Evolutionary conservation across 2,113 vertebrate genomes (phyloP).

Genomic region (Grammomys dolichurus): DNA sequence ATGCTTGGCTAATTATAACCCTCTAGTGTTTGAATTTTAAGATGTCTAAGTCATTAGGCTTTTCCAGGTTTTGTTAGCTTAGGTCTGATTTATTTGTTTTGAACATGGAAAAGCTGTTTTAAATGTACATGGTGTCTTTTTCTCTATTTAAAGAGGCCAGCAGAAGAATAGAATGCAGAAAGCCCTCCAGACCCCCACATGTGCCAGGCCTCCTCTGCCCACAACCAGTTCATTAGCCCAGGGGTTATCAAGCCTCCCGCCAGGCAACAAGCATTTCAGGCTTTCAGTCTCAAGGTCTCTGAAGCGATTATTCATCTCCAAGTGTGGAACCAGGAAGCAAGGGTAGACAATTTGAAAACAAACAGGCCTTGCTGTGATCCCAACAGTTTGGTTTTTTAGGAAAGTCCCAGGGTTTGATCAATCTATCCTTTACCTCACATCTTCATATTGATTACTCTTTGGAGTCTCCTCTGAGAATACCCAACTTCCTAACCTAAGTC

Average conservation of each 20-base stretch:
- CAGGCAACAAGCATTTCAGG: neutral
- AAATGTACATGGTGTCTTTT: neutral
- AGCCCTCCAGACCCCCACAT: neutral
- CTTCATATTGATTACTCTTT: neutral
- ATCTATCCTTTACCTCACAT: neutral
- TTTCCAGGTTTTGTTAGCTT: neutral
- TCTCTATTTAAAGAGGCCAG: neutral
- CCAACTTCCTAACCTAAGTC: neutral
- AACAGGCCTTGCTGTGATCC: neutral
- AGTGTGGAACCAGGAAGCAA: neutral
- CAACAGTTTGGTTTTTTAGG: slow-evolving; percentile 9
- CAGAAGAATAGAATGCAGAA: neutral
- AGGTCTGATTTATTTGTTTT: neutral
- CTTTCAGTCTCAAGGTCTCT: neutral
- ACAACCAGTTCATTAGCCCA: neutral
- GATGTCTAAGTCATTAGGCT: neutral
- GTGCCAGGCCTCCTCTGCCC: fast-evolving
- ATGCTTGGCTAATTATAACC: neutral
- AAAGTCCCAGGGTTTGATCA: neutral
- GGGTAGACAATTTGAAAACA: neutral
- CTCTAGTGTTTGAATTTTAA: neutral
- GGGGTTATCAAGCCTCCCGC: neutral
- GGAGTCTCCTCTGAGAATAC: neutral
- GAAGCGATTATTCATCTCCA: neutral
- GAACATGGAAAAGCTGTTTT: neutral